Percentiles rank a stretch among this genome's conserved stretches.
phyloP scores from a whole-genome alignment of 1,140 invertebrate genomes.

The Conus ventricosus region DNA sequence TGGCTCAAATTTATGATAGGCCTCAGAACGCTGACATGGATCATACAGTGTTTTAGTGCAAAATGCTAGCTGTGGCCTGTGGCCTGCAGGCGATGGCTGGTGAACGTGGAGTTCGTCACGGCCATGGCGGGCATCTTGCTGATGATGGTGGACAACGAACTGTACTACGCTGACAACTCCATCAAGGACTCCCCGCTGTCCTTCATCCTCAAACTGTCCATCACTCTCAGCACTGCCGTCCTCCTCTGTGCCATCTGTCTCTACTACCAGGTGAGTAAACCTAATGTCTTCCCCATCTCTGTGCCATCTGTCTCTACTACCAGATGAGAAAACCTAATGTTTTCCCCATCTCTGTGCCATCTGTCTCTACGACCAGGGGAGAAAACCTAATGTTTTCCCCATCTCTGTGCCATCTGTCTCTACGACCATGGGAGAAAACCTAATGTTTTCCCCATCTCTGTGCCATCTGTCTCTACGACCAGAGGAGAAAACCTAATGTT shows the following conservation, averaged over 20 bases:
- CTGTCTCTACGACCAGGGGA: neutral
- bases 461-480: too few species aligned
- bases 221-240: constrained; percentile 78
- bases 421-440: too few species aligned
- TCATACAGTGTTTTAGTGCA: too few species aligned
- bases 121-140: constrained; percentile 67
- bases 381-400: neutral
- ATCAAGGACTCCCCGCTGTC: constrained; percentile 59
- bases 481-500: too few species aligned
- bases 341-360: neutral
- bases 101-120: constrained; percentile 64
- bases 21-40: too few species aligned
- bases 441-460: too few species aligned
- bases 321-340: too few species aligned
- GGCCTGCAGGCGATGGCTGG: constrained; percentile 56
- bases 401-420: too few species aligned
- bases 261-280: constrained; percentile 57
- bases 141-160: constrained; percentile 71
- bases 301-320: neutral
- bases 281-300: too few species aligned
- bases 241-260: constrained; percentile 62
- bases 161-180: constrained; percentile 45
- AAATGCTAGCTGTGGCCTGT: too few species aligned
- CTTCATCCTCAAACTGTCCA: constrained; percentile 74
- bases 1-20: too few species aligned